Evolutionary conservation across 1,140 invertebrate species (phyloP).

Genomic region (Parapsyche elsis): DNA sequence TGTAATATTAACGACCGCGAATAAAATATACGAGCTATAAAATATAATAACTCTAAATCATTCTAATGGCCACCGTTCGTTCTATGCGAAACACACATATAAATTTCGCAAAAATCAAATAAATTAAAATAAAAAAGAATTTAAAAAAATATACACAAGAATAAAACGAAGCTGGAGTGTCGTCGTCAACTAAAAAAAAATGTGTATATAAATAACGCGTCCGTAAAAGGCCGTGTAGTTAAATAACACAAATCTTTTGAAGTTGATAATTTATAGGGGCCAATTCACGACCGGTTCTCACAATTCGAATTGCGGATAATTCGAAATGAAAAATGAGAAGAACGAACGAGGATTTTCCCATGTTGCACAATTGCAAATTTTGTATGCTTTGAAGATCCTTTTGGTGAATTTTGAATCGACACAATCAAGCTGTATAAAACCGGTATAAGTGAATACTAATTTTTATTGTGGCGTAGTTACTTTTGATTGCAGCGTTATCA

Average conservation of each 20-base stretch:
- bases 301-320: not conserved
- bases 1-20: not conserved
- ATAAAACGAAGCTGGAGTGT: not conserved
- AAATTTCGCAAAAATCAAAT: not conserved
- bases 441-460: too few species aligned
- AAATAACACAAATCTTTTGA: slow-evolving; percentile 29
- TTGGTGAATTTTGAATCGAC: too few species aligned
- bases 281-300: slow-evolving; percentile 4
- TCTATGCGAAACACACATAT: not conserved
- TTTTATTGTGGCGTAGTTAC: too few species aligned
- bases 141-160: not conserved
- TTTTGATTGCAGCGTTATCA: too few species aligned
- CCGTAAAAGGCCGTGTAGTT: slow-evolving; percentile 20
- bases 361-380: too few species aligned
- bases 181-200: not conserved
- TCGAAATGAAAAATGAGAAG: not conserved
- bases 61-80: slow-evolving; percentile 33
- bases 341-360: too few species aligned
- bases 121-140: not conserved
- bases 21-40: slow-evolving; percentile 22
- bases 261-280: slow-evolving; percentile 15
- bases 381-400: too few species aligned
- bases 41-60: slow-evolving; percentile 31
- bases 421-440: too few species aligned
- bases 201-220: not conserved